A percentile compares a stretch with the other conserved stretches of the same genome.
Conservation (phyloP, 1,140 invertebrate species). For the Nilaparvata lugens region DNA sequence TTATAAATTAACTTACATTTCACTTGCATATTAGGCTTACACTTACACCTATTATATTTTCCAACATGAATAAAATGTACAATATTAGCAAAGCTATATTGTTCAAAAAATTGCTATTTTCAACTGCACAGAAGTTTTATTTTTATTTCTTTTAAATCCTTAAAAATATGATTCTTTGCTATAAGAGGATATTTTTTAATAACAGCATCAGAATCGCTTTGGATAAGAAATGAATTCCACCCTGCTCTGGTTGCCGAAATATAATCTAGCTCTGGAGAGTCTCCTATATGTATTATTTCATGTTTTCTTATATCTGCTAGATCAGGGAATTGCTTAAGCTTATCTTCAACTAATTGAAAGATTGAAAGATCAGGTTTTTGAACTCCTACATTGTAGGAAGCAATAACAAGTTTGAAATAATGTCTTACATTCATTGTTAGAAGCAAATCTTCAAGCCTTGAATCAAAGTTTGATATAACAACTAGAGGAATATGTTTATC, state of each 20-base stretch:
- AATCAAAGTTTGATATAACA: conserved; percentile 1
- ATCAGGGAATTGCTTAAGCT: background rate
- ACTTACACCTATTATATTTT: no score
- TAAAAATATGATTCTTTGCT: background rate
- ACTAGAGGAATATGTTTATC: background rate
- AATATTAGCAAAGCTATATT: no score
- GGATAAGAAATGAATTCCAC: background rate
- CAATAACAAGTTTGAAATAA: background rate
- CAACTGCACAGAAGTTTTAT: no score
- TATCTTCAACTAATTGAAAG: background rate
- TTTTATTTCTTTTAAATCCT: background rate
- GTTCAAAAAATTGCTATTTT: no score
- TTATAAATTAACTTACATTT: no score
- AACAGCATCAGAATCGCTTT: background rate
- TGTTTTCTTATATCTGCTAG: background rate
- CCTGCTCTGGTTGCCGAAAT: background rate
- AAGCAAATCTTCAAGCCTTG: background rate
- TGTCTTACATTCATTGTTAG: background rate
- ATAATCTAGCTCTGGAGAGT: background rate
- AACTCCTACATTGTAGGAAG: background rate
- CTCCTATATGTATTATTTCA: background rate
- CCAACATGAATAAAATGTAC: no score
- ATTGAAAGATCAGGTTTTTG: background rate
- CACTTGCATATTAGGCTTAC: no score
- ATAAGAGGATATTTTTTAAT: background rate